Evolutionary conservation across 2,113 vertebrate genomes (phyloP).

Genomic region (Dolichallabes microphthalmus): DNA sequence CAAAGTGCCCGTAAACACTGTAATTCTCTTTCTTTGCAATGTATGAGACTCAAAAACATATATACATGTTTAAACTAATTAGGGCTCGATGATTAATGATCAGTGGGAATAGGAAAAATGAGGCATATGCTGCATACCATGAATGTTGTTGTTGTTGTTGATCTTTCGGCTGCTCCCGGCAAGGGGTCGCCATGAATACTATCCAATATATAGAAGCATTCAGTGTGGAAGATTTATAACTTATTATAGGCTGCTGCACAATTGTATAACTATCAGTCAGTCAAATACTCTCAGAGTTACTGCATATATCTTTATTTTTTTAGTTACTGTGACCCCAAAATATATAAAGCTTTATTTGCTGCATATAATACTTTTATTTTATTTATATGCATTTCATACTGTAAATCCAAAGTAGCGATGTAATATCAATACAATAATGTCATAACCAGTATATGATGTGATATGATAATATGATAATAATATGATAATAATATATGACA

Average conservation of each 20-base stretch:
- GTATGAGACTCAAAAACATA: background rate
- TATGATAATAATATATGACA: no score
- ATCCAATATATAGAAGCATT: background rate
- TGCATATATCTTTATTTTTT: background rate
- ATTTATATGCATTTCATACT: background rate
- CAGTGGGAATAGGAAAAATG: background rate
- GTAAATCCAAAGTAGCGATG: background rate
- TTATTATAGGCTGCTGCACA: background rate
- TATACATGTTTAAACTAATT: background rate
- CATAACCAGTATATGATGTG: background rate
- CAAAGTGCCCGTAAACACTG: background rate
- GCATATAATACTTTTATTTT: background rate
- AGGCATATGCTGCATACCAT: background rate
- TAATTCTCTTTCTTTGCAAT: background rate
- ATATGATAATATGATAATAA: no score
- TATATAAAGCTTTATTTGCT: background rate
- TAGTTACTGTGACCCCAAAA: background rate
- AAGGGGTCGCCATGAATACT: no score
- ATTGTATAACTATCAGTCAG: background rate
- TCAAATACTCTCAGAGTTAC: slow-evolving; percentile 1
- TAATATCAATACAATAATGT: background rate
- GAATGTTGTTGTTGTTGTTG: no score
- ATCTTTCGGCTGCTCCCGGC: no score
- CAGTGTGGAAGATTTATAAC: background rate
- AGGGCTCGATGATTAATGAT: background rate